phyloP scores from a whole-genome alignment of 2,797 vertebrate genomes.

The Acanthurus tractus region DNA sequence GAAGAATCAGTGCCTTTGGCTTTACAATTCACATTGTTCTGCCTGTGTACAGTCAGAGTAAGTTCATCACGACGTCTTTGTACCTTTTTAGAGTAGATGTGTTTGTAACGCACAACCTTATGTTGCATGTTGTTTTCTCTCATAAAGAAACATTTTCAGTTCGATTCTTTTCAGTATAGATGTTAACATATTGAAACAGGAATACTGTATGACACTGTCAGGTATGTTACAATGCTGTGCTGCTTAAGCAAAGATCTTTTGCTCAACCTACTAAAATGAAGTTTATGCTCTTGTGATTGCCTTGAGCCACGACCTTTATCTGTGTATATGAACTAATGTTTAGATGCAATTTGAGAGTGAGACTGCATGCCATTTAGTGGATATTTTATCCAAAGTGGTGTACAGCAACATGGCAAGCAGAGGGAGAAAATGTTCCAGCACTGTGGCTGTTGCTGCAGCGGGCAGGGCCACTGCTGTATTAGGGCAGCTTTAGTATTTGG shows the following conservation, averaged over 20 bases:
- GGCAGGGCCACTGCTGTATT: constrained; percentile 49
- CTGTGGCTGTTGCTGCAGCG: constrained; percentile 43
- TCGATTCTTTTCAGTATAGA: not conserved
- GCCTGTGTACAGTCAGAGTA: constrained; percentile 21
- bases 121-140: not conserved
- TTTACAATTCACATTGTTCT: constrained; percentile 42
- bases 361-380: constrained; percentile 29
- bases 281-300: constrained; percentile 3
- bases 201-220: constrained; percentile 6
- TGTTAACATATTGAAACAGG: not conserved
- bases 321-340: constrained; percentile 29
- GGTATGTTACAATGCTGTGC: not conserved
- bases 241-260: not conserved
- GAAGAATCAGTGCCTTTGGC: constrained; percentile 51
- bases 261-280: not conserved
- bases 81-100: constrained; percentile 21
- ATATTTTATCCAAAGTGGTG: constrained; percentile 50
- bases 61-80: constrained; percentile 17
- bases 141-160: constrained; percentile 7
- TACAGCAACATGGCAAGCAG: constrained; percentile 14
- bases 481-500: constrained; percentile 56
- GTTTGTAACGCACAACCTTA: not conserved
- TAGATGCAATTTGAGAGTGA: constrained; percentile 31
- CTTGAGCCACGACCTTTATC: constrained; percentile 1
- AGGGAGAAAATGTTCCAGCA: constrained; percentile 36